Evolutionary conservation across 2,888 invertebrate species (phyloP), one percentile per base, ranked within the genome.

Genomic region (Cheilosia scutellata): DNA sequence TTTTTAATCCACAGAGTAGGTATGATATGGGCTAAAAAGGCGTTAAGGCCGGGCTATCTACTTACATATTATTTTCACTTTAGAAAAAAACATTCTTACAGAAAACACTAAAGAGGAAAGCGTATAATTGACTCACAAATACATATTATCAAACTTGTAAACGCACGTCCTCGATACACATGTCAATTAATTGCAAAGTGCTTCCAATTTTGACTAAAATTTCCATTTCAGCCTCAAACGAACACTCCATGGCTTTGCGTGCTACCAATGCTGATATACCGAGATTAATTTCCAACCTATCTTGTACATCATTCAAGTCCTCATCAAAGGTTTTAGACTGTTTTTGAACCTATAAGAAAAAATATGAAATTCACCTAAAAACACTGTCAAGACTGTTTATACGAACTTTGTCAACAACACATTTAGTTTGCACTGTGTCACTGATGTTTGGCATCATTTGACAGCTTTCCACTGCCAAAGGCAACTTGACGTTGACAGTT

Each of bases 331-430:
- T 55, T 55, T 47, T 37, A 13, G 51, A 53, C 9, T 62, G 20
- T 29, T 7, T 4, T 2, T 27, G 29, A 47, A 63, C 47, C 63
- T 63, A 44, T 4, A 25, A 2, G 27, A 9, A 55, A 11, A 55
- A 33, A 55, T 20, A 1, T 42, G 31, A 11, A 2, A 11, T 11
- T 37, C 51, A 11, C 9, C 1, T 4, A 4, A 20, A 27, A 5
- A 27, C 0, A 2, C n/a, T 40, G 6, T 1, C 33, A 11, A 37
- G 9, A 37, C 29, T 29, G 33, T 62, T 62, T 42, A 42, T 62
- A 74, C 63, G 33, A 74, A 74, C 74, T 55, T 74, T 74, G 5
- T 16, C 55, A 7, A 74, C 47, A 33, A 74, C 63, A 47, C 74
- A 74, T 5, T 74, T 47, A 1, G 16, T 33, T 9, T 55, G 44